phyloP scores from a whole-genome alignment of 1,140 invertebrate species.

The Teleopsis dalmanni region DNA sequence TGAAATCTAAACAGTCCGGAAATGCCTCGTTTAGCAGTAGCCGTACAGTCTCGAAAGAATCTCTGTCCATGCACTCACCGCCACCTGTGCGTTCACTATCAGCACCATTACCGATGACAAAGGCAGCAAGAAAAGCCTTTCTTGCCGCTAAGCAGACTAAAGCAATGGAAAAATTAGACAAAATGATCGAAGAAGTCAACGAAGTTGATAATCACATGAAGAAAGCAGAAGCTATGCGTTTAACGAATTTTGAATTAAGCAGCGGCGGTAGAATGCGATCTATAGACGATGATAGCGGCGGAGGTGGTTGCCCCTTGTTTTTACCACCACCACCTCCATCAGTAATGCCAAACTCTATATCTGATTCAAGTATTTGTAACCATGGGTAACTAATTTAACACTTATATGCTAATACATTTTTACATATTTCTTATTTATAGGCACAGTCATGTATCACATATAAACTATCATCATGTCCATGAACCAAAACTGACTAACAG shows the following conservation, averaged over 20 bases:
- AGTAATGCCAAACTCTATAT: constrained; percentile 32
- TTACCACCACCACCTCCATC: constrained; percentile 26
- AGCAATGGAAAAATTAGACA: constrained; percentile 41
- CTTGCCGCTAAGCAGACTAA: constrained; percentile 40
- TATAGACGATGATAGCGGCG: constrained; percentile 17
- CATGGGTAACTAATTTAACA: constrained; percentile 27
- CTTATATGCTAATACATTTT: too few relatives aligned
- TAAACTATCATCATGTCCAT: constrained; percentile 28
- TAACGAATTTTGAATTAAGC: not conserved
- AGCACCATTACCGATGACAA: constrained; percentile 32
- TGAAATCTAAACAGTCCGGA: too few relatives aligned
- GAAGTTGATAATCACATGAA: constrained; percentile 31
- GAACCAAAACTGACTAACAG: constrained; percentile 34
- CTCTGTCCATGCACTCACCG: constrained; percentile 32
- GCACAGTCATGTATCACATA: constrained; percentile 21
- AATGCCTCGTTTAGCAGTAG: constrained; percentile 10
- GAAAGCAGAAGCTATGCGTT: constrained; percentile 16
- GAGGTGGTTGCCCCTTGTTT: constrained; percentile 34
- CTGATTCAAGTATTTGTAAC: constrained; percentile 37
- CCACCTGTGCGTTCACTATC: constrained; percentile 30
- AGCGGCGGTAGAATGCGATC: not conserved
- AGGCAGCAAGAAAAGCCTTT: constrained; percentile 38
- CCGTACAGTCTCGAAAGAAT: constrained; percentile 26
- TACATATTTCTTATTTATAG: not conserved
- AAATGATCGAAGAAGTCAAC: constrained; percentile 43